phyloP scores from a whole-genome alignment of 2,888 invertebrate species.

The Rhaphigaster nebulosa region DNA sequence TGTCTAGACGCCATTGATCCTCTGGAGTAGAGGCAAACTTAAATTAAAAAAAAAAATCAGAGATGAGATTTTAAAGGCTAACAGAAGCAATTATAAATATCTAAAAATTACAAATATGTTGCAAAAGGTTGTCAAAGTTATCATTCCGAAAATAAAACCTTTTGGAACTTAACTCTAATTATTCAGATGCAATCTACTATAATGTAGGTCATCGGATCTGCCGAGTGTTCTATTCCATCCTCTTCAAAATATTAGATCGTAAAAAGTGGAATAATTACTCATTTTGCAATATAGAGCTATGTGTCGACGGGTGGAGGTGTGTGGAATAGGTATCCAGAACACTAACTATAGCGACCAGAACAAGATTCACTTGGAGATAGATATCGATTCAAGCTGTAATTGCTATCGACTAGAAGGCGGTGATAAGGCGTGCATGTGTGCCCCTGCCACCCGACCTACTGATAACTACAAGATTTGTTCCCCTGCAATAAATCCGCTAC shows the following conservation, averaged over 20 bases:
- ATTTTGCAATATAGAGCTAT: neutral
- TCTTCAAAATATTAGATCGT: neutral
- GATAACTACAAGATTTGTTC: slow-evolving; percentile 19
- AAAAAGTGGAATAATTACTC: neutral
- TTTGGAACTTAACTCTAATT: no score
- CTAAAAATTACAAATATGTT: no score
- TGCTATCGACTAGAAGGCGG: slow-evolving; percentile 15
- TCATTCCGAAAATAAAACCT: no score
- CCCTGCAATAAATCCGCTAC: neutral
- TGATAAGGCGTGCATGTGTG: slow-evolving; percentile 42
- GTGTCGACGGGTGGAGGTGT: neutral
- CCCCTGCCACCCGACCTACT: neutral
- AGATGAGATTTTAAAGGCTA: no score
- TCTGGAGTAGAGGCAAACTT: no score
- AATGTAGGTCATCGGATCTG: no score
- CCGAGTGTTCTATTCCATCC: neutral
- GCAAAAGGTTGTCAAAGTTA: no score
- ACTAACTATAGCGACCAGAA: neutral
- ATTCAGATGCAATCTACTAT: no score
- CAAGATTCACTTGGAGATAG: slow-evolving; percentile 26
- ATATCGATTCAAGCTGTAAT: slow-evolving; percentile 15
- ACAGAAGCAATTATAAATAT: no score
- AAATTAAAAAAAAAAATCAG: no score
- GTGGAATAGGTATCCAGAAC: neutral
- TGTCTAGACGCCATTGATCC: no score